Conservation (phyloP, 2,888 invertebrate genomes). For the Lasioglossum vierecki region DNA sequence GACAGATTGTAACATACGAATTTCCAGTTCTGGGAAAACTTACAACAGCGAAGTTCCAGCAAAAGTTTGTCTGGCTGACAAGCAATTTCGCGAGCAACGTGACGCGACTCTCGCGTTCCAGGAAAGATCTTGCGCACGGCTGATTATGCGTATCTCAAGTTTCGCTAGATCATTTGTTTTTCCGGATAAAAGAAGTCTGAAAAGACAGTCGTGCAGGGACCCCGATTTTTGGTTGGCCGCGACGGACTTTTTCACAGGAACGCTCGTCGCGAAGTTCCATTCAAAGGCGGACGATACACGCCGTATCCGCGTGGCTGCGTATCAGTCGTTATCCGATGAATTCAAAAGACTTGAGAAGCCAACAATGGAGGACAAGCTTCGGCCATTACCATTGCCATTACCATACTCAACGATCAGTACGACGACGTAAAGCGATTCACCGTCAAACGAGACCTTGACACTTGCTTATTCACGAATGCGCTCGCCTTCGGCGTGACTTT, state of each 20-base stretch:
- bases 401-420: conserved; percentile 62
- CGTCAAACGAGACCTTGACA: conserved; percentile 65
- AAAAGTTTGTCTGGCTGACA: conserved; percentile 1
- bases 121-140: conserved; percentile 14
- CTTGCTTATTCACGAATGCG: conserved; percentile 54
- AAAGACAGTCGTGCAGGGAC: no score
- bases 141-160: conserved; percentile 19
- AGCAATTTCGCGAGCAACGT: conserved; percentile 20
- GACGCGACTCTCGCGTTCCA: conserved; percentile 12
- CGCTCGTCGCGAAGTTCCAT: neutral
- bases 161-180: conserved; percentile 31
- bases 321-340: conserved; percentile 57
- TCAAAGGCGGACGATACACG: conserved; percentile 26
- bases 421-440: conserved; percentile 52
- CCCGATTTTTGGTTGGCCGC: neutral
- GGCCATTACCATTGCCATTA: conserved; percentile 66
- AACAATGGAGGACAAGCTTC: conserved; percentile 62
- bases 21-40: conserved; percentile 18
- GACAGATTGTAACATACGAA: neutral
- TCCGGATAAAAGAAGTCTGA: conserved; percentile 7
- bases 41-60: conserved; percentile 7
- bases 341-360: conserved; percentile 59
- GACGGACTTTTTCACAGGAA: neutral
- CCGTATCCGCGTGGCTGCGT: conserved; percentile 43
- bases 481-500: conserved; percentile 10